Conservation (phyloP, 1,140 invertebrate species). For the Temnothorax longispinosus region DNA sequence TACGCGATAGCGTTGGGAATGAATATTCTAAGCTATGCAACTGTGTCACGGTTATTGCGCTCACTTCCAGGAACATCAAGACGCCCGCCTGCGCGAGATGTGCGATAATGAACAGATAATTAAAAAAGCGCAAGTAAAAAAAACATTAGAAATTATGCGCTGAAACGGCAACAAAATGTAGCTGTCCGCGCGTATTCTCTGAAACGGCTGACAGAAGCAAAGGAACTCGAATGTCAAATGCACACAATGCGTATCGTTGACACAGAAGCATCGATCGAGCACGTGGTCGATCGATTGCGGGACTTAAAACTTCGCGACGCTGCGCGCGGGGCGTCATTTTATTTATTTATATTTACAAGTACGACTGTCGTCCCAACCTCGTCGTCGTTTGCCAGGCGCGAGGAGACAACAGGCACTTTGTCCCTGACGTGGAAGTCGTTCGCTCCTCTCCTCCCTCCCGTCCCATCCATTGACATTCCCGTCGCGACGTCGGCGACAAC, state of each 20-base stretch:
- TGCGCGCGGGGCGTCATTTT: not conserved
- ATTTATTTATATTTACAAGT: slow-evolving; percentile 52
- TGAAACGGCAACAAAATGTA: too few relatives aligned
- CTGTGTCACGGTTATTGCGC: slow-evolving; percentile 46
- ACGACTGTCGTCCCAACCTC: slow-evolving; percentile 6
- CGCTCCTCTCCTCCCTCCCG: slow-evolving; percentile 40
- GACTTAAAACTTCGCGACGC: not conserved
- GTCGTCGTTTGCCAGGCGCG: slow-evolving; percentile 48
- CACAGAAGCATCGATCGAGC: not conserved
- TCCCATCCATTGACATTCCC: slow-evolving; percentile 68
- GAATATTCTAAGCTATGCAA: slow-evolving; percentile 37
- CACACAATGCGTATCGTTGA: not conserved
- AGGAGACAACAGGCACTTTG: slow-evolving; percentile 56
- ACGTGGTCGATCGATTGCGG: not conserved
- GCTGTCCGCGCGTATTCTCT: not conserved
- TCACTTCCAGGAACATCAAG: slow-evolving; percentile 26
- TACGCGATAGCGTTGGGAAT: not conserved
- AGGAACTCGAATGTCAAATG: not conserved
- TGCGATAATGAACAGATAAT: slow-evolving; percentile 2
- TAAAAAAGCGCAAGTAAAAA: not conserved
- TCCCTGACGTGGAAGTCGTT: slow-evolving; percentile 48
- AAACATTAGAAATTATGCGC: slow-evolving; percentile 1
- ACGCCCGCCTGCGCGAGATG: slow-evolving; percentile 14
- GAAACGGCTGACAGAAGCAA: not conserved
- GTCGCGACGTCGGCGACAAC: slow-evolving; percentile 62